Percentiles rank a stretch among this genome's conserved stretches.
Conservation (phyloP, 2,797 vertebrate species). For the Lacerta agilis region DNA sequence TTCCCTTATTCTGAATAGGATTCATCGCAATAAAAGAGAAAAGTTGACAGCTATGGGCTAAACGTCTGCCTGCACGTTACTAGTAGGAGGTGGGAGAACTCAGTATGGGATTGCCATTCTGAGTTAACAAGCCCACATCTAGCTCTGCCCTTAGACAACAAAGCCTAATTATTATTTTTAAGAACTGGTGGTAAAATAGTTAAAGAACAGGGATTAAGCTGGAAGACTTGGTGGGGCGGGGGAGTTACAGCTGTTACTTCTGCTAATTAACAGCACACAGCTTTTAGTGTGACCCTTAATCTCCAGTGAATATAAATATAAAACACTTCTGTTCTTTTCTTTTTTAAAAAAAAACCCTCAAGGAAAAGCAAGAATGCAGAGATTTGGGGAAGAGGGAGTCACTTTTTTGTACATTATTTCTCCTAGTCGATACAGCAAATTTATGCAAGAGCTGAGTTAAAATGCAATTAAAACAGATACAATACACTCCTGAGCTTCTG, state of each 20-base stretch:
- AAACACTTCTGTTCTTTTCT: conserved; percentile 20
- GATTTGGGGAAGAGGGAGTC: not conserved
- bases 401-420: conserved; percentile 31
- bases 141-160: not conserved
- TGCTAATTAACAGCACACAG: conserved; percentile 19
- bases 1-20: too few species aligned
- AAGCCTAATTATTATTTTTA: not conserved
- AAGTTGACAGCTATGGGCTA: too few species aligned
- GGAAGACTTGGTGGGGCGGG: conserved; percentile 34
- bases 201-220: not conserved
- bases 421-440: conserved; percentile 16
- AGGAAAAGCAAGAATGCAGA: not conserved
- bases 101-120: not conserved
- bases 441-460: not conserved
- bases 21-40: too few species aligned
- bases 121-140: not conserved
- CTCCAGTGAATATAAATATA: not conserved
- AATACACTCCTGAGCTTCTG: not conserved
- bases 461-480: not conserved
- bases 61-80: not conserved
- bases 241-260: not conserved
- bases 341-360: conserved; percentile 19
- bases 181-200: not conserved
- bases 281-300: not conserved
- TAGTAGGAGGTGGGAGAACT: not conserved